phyloP scores from a whole-genome alignment of 2,797 vertebrate species.

The Pseudochirops corinnae region DNA sequence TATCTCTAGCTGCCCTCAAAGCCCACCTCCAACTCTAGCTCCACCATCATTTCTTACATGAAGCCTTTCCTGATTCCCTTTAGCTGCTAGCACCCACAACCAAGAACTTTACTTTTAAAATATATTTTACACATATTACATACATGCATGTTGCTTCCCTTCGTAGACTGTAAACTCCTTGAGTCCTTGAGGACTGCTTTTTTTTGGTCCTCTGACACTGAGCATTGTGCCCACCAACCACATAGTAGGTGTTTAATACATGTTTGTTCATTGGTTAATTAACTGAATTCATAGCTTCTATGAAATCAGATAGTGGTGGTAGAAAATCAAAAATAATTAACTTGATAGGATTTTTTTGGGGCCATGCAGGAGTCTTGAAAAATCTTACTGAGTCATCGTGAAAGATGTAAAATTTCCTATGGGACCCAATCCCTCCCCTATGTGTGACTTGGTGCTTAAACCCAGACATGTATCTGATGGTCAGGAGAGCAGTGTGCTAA shows the following conservation, averaged over 20 bases:
- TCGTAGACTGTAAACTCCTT: background rate
- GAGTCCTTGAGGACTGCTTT: background rate
- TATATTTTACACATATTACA: background rate
- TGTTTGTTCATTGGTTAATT: background rate
- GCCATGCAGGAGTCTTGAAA: background rate
- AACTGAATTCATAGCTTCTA: background rate
- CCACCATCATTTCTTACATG: background rate
- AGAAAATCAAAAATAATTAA: background rate
- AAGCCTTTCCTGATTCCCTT: background rate
- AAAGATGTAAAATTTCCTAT: background rate
- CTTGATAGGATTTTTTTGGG: background rate
- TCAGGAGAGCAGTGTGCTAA: background rate
- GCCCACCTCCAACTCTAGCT: background rate
- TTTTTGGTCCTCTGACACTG: background rate
- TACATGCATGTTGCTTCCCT: background rate
- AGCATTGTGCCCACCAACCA: background rate
- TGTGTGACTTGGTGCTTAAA: background rate
- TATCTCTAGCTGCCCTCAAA: background rate
- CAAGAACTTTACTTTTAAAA: background rate
- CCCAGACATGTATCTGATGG: background rate
- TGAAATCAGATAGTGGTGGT: background rate
- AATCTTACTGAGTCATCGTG: background rate
- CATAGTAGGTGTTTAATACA: background rate
- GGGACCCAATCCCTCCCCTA: background rate
- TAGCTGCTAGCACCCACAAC: background rate